Base-by-base conservation (phyloP, 2,888 invertebrate species). In the Eledona agricola region DNA sequence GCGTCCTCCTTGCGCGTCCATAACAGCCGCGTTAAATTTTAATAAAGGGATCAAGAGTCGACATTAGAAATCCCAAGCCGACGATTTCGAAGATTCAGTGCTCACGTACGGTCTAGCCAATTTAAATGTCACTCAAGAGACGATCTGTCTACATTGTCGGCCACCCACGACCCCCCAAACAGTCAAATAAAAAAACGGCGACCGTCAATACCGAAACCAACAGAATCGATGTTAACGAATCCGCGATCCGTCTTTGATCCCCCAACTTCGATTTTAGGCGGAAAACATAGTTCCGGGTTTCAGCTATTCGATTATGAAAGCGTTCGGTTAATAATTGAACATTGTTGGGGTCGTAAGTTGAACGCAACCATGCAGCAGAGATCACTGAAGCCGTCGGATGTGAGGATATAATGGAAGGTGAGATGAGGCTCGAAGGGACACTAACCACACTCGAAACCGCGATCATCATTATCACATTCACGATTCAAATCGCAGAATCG, bases 21-120 rank as follows among this genome's bases (percentile, higher is more conserved):
- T 49, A 54, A 53, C 52, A 20, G 52, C 23, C 26, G 52, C 55
- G 55, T 58, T 58, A 58, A 55, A 55, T 52, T 58, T 58, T 58
- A 55, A 58, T 55, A 55, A 40, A 51, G 45, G 50, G 34, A 42
- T 46, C 53, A 46, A 52, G 52, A 32, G 50, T 46, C 50, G 45
- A 53, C 42, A 42, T 29, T 42, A 42, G 42, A 42, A 42, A 42
- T 42, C 42, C 42, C 42, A 25, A 25, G 10, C 25, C 25, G 17
- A 15, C 42, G 31, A 29, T 42, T 42, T 22, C 10, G 20, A 42
- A 19, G 42, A 42, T 29, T 29, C 42, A 42, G 15, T 13, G 9
- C n/a, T 17, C 40, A 40, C 40, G 28, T 40, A 40, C 40, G 5
- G 2, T 13, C 4, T 31, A 23, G 12, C 12, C 42, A 12, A 42